phyloP scores from a whole-genome alignment of 2,888 invertebrate genomes.

The Scotopteryx bipunctaria region DNA sequence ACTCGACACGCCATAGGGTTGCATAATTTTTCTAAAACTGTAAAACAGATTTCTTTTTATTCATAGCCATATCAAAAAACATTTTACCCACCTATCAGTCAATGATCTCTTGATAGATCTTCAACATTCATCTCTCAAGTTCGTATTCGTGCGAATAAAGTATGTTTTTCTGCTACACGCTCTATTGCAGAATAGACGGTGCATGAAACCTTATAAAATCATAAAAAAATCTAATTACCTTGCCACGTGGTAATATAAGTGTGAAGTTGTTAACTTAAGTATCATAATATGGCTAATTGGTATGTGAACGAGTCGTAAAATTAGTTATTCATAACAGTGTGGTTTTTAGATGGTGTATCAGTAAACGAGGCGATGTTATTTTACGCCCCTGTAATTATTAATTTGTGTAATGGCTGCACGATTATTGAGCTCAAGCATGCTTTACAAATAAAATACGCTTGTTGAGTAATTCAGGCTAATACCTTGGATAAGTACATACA shows the following conservation, averaged over 20 bases:
- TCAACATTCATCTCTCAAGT: not conserved
- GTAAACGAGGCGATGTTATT: slow-evolving; percentile 51
- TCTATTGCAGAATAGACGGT: slow-evolving; percentile 15
- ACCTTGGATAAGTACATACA: no score
- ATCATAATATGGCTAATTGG: slow-evolving; percentile 74
- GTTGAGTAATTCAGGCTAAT: no score
- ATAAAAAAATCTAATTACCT: slow-evolving; percentile 26
- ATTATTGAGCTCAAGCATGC: slow-evolving; percentile 4
- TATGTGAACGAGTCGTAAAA: slow-evolving; percentile 66
- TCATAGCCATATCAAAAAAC: no score
- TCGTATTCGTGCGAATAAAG: slow-evolving; percentile 2
- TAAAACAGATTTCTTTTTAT: not conserved
- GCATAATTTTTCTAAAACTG: not conserved
- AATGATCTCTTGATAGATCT: not conserved
- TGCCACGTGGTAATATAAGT: slow-evolving; percentile 40
- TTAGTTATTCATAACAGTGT: slow-evolving; percentile 77
- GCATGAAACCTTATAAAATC: slow-evolving; percentile 25
- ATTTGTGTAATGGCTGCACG: slow-evolving; percentile 62
- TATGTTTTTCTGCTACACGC: slow-evolving; percentile 6
- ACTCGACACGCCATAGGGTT: slow-evolving; percentile 1
- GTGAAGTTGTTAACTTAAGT: slow-evolving; percentile 65
- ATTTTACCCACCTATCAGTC: no score
- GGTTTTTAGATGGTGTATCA: slow-evolving; percentile 79
- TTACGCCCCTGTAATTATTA: slow-evolving; percentile 65
- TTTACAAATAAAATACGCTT: slow-evolving; percentile 5